These are phyloP conservation scores for Lacanobia wlatinum DNA, from an alignment of 2,888 invertebrate genomes.

Conservation along the genomic window DNA sequence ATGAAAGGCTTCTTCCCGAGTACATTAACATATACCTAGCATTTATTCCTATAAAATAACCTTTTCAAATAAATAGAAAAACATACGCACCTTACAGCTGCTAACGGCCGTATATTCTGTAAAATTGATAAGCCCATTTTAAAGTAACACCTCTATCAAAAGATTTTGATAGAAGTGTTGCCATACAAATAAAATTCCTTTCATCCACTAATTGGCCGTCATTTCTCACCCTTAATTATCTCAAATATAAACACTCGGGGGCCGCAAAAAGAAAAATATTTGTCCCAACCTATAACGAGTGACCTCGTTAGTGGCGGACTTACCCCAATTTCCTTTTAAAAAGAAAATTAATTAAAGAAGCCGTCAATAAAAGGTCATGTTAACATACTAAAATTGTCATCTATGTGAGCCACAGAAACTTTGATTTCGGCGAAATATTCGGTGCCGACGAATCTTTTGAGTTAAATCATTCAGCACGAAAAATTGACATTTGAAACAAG, in stretches of 20 bases:
- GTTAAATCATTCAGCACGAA: background rate
- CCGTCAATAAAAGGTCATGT: conserved; percentile 34
- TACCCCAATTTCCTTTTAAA: conserved; percentile 55
- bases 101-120: background rate
- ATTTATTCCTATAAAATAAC: background rate
- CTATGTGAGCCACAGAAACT: background rate
- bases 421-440: background rate
- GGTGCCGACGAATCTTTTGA: background rate
- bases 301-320: conserved; percentile 59
- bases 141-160: conserved; percentile 8
- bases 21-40: too few relatives aligned
- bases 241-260: conserved; percentile 52
- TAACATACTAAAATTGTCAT: background rate
- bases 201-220: conserved; percentile 48
- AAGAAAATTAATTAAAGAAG: conserved; percentile 44
- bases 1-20: too few relatives aligned
- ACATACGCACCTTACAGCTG: too few relatives aligned
- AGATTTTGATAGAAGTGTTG: too few relatives aligned
- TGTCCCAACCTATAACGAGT: conserved; percentile 54
- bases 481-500: background rate
- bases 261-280: conserved; percentile 58
- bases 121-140: background rate
- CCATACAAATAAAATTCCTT: conserved; percentile 32
- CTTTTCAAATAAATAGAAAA: too few relatives aligned
- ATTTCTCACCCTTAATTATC: conserved; percentile 56